Percentiles rank a stretch among this genome's conserved stretches.
These are phyloP conservation scores for Arizona elegans DNA, from an alignment of 2,113 vertebrate genomes.

Conservation along the genomic window DNA sequence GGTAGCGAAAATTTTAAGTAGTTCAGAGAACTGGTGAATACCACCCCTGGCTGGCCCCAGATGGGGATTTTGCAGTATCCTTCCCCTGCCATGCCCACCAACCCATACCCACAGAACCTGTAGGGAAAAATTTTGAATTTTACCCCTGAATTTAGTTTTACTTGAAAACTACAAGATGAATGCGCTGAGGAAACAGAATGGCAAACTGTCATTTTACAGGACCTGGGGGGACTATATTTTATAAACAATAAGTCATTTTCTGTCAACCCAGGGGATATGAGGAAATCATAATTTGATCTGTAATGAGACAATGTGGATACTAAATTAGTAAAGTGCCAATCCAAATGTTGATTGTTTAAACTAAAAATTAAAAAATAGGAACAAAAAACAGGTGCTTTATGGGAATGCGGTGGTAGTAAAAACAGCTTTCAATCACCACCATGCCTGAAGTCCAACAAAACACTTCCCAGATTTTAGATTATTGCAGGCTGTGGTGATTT, in stretches of 20 bases:
- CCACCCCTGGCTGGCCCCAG: too few relatives aligned
- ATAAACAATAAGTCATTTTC: neutral
- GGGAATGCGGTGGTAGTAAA: neutral
- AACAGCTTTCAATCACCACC: neutral
- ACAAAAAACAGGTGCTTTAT: neutral
- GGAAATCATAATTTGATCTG: neutral
- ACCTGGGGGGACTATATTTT: neutral
- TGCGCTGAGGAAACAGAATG: neutral
- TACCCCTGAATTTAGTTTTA: neutral
- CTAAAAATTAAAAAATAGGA: neutral
- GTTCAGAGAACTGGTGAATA: too few relatives aligned
- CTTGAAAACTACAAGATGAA: neutral
- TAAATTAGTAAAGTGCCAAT: neutral
- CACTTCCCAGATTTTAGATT: neutral
- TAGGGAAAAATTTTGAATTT: too few relatives aligned
- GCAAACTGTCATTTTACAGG: neutral
- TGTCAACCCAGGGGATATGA: neutral
- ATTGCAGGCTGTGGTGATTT: too few relatives aligned
- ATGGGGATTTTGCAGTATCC: too few relatives aligned
- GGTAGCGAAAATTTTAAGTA: too few relatives aligned
- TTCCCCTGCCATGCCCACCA: too few relatives aligned
- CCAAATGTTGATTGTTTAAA: neutral
- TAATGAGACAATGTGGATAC: neutral
- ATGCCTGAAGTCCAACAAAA: neutral
- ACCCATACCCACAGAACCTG: too few relatives aligned